Conservation (phyloP, 2,113 vertebrate species). For the Lepus europaeus region DNA sequence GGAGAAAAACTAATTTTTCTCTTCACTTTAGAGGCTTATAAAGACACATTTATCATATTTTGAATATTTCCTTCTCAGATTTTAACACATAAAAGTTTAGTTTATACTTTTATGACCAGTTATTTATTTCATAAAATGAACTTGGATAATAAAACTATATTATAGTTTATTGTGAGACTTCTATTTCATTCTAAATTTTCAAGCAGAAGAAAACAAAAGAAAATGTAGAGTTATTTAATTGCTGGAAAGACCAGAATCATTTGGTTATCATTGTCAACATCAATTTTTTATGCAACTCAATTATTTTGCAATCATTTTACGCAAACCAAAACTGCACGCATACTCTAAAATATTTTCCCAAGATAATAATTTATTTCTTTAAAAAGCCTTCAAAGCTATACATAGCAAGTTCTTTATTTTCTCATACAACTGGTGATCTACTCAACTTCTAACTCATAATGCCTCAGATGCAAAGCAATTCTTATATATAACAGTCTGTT, state of each 20-base stretch:
- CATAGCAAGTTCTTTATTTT: neutral
- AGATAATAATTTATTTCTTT: conserved; percentile 13
- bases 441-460: neutral
- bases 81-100: neutral
- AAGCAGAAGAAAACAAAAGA: neutral
- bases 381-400: neutral
- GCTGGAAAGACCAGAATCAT: neutral
- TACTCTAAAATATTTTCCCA: conserved; percentile 12
- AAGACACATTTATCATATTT: neutral
- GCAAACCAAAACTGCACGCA: neutral
- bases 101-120: neutral
- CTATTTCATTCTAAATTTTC: conserved; percentile 15
- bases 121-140: conserved; percentile 24
- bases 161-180: neutral
- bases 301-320: conserved; percentile 16
- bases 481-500: neutral
- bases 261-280: neutral
- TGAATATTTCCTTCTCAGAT: neutral
- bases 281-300: conserved; percentile 12
- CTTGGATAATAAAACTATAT: conserved; percentile 19
- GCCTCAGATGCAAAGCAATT: neutral
- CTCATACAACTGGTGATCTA: neutral
- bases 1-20: neutral
- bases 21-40: neutral
- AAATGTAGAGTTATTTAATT: neutral